Percentiles rank a stretch among this genome's conserved stretches.
phyloP scores from a whole-genome alignment of 2,888 invertebrate genomes.

The Mythimna ferrago region DNA sequence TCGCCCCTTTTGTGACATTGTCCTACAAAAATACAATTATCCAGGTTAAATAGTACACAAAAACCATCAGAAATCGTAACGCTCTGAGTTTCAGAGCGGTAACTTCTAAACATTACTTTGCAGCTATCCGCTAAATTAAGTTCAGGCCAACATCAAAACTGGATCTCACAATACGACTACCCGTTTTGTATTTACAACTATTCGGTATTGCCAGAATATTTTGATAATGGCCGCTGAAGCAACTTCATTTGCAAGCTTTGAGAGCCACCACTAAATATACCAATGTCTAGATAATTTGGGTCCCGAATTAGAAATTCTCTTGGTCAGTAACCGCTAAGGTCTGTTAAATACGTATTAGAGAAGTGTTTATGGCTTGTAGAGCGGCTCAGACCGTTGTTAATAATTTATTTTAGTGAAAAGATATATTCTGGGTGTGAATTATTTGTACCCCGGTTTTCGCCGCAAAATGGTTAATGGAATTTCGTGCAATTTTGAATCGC shows the following conservation, averaged over 20 bases:
- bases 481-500: not conserved
- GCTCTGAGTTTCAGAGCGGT: not conserved
- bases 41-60: too few relatives aligned
- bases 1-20: too few relatives aligned
- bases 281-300: constrained; percentile 58
- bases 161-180: not conserved
- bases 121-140: not conserved
- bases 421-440: constrained; percentile 17
- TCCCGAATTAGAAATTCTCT: constrained; percentile 56
- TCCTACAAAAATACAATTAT: too few relatives aligned
- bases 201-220: constrained; percentile 28
- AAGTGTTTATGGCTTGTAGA: constrained; percentile 35
- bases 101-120: not conserved
- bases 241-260: constrained; percentile 39
- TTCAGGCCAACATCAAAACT: not conserved
- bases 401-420: constrained; percentile 34
- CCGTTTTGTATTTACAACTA: constrained; percentile 22
- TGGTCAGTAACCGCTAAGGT: constrained; percentile 54
- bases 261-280: constrained; percentile 50
- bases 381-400: constrained; percentile 29
- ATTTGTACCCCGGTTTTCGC: constrained; percentile 1
- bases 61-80: too few relatives aligned
- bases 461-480: not conserved
- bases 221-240: constrained; percentile 34
- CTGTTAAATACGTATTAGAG: constrained; percentile 46